phyloP scores from a whole-genome alignment of 2,888 invertebrate species.

The Myopa testacea region DNA sequence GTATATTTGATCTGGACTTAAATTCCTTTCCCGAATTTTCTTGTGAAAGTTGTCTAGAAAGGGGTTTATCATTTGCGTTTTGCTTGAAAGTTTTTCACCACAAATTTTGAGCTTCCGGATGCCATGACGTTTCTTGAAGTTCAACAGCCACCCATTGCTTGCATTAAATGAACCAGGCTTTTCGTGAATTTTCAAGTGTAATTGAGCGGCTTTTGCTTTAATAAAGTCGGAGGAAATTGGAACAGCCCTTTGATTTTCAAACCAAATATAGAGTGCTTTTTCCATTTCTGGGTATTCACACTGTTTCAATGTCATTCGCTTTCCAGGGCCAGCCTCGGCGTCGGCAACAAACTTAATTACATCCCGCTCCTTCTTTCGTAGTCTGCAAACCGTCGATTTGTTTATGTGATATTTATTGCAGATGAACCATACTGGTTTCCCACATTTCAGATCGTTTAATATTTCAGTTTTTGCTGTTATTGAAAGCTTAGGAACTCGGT shows the following conservation, averaged over 20 bases:
- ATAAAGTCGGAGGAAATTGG: background rate
- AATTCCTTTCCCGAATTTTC: constrained; percentile 1
- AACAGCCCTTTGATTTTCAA: constrained; percentile 23
- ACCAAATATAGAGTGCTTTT: constrained; percentile 35
- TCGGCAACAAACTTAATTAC: background rate
- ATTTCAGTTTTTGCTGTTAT: constrained; percentile 1
- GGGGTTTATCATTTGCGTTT: background rate
- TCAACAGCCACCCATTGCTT: constrained; percentile 8
- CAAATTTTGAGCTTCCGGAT: constrained; percentile 8
- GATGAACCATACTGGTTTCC: background rate
- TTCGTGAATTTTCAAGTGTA: constrained; percentile 6
- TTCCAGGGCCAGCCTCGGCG: constrained; percentile 25
- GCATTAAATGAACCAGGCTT: background rate
- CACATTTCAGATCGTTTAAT: background rate
- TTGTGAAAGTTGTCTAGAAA: constrained; percentile 3
- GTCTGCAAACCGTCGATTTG: background rate
- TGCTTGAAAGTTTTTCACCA: constrained; percentile 15
- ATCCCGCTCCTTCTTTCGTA: background rate
- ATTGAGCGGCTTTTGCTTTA: background rate
- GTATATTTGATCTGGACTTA: background rate
- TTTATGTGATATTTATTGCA: background rate
- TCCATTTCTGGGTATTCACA: constrained; percentile 32
- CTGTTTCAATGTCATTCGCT: constrained; percentile 27
- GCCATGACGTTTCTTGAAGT: background rate
- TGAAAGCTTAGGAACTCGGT: background rate